Evolutionary conservation across 2,888 invertebrate species (phyloP).

Genomic region (Lasioglossum leucozonium): DNA sequence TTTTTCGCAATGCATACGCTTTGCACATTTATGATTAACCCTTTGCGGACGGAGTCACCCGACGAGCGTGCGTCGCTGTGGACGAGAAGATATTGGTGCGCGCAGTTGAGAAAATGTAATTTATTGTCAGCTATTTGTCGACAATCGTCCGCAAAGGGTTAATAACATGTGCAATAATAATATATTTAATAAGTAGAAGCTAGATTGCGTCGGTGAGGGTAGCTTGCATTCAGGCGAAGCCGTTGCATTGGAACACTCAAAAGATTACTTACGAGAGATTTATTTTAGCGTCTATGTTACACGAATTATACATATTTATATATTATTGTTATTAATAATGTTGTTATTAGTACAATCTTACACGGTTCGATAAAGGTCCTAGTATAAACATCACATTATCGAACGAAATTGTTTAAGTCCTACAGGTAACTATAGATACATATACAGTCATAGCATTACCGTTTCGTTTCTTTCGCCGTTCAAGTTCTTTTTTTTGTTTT

Average conservation of each 20-base stretch:
- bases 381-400: conserved; percentile 66
- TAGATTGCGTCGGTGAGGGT: too few species aligned
- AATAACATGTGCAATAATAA: too few species aligned
- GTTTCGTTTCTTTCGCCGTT: conserved; percentile 26
- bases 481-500: conserved; percentile 9
- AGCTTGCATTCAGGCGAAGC: neutral
- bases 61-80: too few species aligned
- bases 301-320: conserved; percentile 71
- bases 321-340: conserved; percentile 47
- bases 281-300: conserved; percentile 69
- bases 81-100: too few species aligned
- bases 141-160: too few species aligned
- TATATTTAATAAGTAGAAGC: too few species aligned
- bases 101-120: too few species aligned
- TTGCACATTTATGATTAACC: too few species aligned
- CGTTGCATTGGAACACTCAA: neutral
- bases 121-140: too few species aligned
- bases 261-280: conserved; percentile 55
- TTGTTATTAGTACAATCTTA: conserved; percentile 67
- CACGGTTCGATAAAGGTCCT: conserved; percentile 57
- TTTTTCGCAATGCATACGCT: too few species aligned
- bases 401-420: conserved; percentile 49
- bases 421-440: conserved; percentile 69
- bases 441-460: conserved; percentile 55
- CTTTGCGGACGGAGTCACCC: too few species aligned